A percentile compares a stretch with the other conserved stretches of the same genome.
Conservation (phyloP, 2,113 vertebrate genomes). For the Abramis brama region DNA sequence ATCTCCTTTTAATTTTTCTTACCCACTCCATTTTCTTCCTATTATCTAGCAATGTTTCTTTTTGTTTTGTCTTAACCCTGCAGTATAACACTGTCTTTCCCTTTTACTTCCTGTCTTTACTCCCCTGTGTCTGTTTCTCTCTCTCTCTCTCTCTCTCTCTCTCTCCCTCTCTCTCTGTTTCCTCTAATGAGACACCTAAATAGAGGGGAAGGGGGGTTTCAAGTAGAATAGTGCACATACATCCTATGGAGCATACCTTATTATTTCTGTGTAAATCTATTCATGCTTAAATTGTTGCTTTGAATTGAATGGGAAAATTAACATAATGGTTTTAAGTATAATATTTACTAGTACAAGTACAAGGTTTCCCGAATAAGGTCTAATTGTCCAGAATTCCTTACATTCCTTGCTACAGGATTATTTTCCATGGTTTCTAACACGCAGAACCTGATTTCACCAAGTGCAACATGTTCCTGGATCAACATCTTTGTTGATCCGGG, state of each 20-base stretch:
- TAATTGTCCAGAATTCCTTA: background rate
- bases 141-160: background rate
- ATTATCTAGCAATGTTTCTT: background rate
- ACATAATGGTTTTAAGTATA: background rate
- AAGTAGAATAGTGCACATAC: background rate
- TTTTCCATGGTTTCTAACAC: background rate
- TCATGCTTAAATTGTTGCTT: background rate
- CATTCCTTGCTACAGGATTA: background rate
- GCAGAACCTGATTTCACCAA: no score
- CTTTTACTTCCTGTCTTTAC: background rate
- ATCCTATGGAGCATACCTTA: background rate
- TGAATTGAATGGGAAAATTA: background rate
- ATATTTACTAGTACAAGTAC: no score
- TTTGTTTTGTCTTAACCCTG: constrained; percentile 1
- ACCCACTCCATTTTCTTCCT: background rate
- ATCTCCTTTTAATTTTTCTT: background rate
- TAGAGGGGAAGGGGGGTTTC: background rate
- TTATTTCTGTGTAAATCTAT: background rate
- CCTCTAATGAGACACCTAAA: background rate
- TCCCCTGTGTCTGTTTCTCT: background rate
- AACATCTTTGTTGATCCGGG: no score
- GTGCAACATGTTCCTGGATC: no score
- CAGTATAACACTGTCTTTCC: background rate
- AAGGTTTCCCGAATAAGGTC: background rate
- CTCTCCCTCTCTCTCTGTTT: background rate